These are phyloP conservation scores for Myopa testacea DNA, from an alignment of 2,888 invertebrate genomes.

Conservation along the genomic window DNA sequence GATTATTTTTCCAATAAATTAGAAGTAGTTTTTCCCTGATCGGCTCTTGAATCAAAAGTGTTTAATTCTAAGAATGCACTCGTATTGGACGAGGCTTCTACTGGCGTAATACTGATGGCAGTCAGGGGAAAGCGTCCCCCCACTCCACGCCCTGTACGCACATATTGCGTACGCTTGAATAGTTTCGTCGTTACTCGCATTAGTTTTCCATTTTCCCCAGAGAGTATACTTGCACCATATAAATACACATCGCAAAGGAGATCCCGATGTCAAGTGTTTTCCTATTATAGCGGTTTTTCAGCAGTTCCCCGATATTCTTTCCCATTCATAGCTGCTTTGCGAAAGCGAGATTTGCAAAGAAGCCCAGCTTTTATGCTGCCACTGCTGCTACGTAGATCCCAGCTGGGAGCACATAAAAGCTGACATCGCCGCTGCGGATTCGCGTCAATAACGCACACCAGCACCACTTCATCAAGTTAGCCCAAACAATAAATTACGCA, in stretches of 20 bases:
- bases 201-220: no score
- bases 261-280: not conserved
- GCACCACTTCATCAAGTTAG: constrained; percentile 55
- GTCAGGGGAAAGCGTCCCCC: not conserved
- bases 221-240: no score
- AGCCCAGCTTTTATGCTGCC: not conserved
- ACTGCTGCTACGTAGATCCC: constrained; percentile 22
- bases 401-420: constrained; percentile 16
- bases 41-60: not conserved
- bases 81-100: not conserved
- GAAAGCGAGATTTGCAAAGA: not conserved
- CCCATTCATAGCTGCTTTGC: no score
- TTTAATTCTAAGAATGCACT: constrained; percentile 16
- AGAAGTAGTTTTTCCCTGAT: not conserved
- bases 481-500: constrained; percentile 66
- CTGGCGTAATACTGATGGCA: not conserved
- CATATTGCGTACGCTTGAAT: not conserved
- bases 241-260: no score
- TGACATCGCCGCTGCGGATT: constrained; percentile 24
- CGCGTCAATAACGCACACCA: constrained; percentile 52
- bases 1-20: constrained; percentile 26
- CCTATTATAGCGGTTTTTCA: not conserved
- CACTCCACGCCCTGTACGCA: not conserved
- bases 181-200: no score
- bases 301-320: not conserved